Conservation (phyloP, 2,113 vertebrate genomes). For the Ammodytes marinus region DNA sequence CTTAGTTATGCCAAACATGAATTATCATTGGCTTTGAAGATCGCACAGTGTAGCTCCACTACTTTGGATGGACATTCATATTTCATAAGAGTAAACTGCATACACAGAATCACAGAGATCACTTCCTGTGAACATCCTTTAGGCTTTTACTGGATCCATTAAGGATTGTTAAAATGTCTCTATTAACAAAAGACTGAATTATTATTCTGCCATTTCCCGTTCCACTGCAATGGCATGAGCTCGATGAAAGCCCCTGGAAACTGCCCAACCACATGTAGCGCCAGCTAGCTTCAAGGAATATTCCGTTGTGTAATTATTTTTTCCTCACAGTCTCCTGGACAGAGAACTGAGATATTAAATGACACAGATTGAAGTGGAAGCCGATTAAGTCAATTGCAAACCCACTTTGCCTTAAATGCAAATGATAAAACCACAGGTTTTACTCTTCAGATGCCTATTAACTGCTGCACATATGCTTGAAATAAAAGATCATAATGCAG, state of each 20-base stretch:
- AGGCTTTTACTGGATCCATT: slow-evolving; percentile 37
- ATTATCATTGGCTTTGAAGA: not conserved
- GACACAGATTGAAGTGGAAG: slow-evolving; percentile 21
- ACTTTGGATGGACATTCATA: slow-evolving; percentile 32
- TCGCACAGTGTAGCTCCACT: not conserved
- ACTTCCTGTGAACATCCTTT: slow-evolving; percentile 8
- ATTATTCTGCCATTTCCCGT: slow-evolving; percentile 41
- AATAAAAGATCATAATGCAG: slow-evolving; percentile 26
- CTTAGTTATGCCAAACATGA: slow-evolving; percentile 15
- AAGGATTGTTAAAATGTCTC: not conserved
- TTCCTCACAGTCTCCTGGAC: not conserved
- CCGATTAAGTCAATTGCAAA: slow-evolving; percentile 4
- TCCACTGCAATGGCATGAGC: not conserved
- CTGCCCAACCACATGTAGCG: not conserved
- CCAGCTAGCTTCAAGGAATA: not conserved
- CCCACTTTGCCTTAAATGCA: slow-evolving; percentile 22
- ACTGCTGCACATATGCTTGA: slow-evolving; percentile 6
- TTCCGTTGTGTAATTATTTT: slow-evolving; percentile 8
- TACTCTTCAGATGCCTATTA: not conserved
- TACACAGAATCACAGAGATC: not conserved
- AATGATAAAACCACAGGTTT: slow-evolving; percentile 28
- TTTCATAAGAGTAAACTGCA: slow-evolving; percentile 29
- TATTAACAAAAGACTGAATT: not conserved
- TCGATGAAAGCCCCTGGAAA: not conserved
- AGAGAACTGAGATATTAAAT: slow-evolving; percentile 22